Evolutionary conservation across 2,797 vertebrate species (phyloP), one percentile per base, ranked within the genome.

Genomic region (Choloepus didactylus): DNA sequence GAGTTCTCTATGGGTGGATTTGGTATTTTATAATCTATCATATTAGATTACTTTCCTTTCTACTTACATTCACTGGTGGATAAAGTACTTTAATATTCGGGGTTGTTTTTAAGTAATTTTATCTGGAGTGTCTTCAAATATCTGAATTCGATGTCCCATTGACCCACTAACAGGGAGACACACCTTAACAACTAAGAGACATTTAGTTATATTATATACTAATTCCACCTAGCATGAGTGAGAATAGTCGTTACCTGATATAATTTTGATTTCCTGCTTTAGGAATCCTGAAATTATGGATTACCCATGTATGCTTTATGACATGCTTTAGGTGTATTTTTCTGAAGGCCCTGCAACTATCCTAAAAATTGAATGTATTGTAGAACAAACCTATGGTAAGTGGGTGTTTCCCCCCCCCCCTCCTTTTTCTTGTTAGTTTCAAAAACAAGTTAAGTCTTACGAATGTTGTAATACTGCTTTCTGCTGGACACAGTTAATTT

Each of bases 391-490:
- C 15, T 95, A 95, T 89, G 96, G 97, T 98, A 95, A 98, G 97
- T 97, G 46, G 16, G 29, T 3, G 11, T 77, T 67, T 73, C 35
- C 35, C 35, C 96, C 35, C 96, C 0, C 2, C 19, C 38, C 25
- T 7, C 95, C 96, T 94, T 96, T 92, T 64, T 82, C 96, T 64
- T 88, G 83, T 96, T 6, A 0, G 27, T 89, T 96, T 95, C 46
- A 62, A 82, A 76, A 66, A 89, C 59, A 69, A 69, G 59, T 92
- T 95, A 92, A 90, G 35, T 93, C 31, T 91, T 96, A 67, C 67
- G 89, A 60, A 94, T 98, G 95, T 92, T 91, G 83, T 97, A 96
- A 95, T 97, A 79, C 96, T 97, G 97, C 97, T 97, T 96, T 91
- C 97, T 98, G 91, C 96, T 98, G 96, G 97, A 96, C 96, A 94